Conservation (phyloP, 2,797 vertebrate genomes). For the Sciaenops ocellatus region DNA sequence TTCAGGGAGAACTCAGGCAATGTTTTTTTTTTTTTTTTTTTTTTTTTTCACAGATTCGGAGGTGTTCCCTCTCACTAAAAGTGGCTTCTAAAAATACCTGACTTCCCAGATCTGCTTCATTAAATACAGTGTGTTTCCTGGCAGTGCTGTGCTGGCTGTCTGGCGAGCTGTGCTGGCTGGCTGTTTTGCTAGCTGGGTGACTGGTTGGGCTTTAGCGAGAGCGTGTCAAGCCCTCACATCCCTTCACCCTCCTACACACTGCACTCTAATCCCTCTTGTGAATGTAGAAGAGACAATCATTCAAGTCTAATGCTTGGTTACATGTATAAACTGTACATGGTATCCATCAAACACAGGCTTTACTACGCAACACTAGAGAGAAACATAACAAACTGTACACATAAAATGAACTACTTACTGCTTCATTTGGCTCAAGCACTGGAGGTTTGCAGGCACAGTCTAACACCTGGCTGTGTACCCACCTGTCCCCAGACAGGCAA, state of each 20-base stretch:
- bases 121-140: conserved; percentile 81
- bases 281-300: conserved; percentile 30
- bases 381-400: conserved; percentile 23
- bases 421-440: conserved; percentile 34
- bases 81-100: conserved; percentile 81
- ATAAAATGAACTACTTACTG: conserved; percentile 44
- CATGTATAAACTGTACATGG: conserved; percentile 6
- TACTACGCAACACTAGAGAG: conserved; percentile 13
- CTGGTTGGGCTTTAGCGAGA: conserved; percentile 54
- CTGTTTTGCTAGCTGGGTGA: conserved; percentile 64
- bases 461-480: conserved; percentile 49
- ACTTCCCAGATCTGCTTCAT: conserved; percentile 82
- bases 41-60: conserved; percentile 56
- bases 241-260: conserved; percentile 19
- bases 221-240: conserved; percentile 40
- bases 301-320: conserved; percentile 6
- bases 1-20: conserved; percentile 36
- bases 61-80: conserved; percentile 77
- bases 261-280: conserved; percentile 26
- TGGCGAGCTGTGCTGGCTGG: conserved; percentile 45
- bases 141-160: conserved; percentile 64
- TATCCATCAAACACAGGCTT: conserved; percentile 22
- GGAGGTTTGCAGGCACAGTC: conserved; percentile 38
- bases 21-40: conserved; percentile 23
- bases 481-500: conserved; percentile 39